phyloP scores from a whole-genome alignment of 2,888 invertebrate species.

The Pomacea canaliculata region DNA sequence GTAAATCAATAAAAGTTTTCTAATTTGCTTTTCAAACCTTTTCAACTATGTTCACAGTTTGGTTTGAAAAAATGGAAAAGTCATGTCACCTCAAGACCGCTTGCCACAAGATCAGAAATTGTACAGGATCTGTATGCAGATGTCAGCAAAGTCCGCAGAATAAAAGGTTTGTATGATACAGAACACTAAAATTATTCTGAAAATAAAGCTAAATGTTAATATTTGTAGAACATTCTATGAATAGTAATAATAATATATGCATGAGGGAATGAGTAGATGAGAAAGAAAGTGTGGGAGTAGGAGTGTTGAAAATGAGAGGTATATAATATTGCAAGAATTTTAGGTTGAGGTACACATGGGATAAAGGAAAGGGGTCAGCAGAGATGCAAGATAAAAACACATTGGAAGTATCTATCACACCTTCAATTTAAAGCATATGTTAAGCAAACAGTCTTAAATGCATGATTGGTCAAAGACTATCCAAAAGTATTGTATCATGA shows the following conservation, averaged over 20 bases:
- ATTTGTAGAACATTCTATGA: background rate
- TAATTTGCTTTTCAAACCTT: background rate
- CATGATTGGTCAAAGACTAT: too few relatives aligned
- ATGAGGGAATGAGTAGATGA: background rate
- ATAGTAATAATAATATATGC: background rate
- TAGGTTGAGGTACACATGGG: too few relatives aligned
- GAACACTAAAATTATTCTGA: too few relatives aligned
- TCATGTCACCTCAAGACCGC: conserved; percentile 62
- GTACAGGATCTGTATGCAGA: conserved; percentile 62
- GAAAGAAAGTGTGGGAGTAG: background rate
- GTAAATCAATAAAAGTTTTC: too few relatives aligned
- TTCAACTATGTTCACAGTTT: conserved; percentile 52
- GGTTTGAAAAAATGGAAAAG: conserved; percentile 68
- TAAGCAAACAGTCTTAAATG: too few relatives aligned
- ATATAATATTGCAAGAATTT: too few relatives aligned
- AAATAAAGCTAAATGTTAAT: background rate
- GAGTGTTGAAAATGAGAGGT: too few relatives aligned
- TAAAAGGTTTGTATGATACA: conserved; percentile 19
- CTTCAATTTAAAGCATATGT: too few relatives aligned
- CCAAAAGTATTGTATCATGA: too few relatives aligned
- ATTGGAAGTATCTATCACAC: too few relatives aligned
- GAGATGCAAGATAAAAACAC: too few relatives aligned
- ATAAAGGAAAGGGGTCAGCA: too few relatives aligned
- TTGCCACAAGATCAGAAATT: conserved; percentile 60
- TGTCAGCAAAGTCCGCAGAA: conserved; percentile 26